phyloP scores from a whole-genome alignment of 2,888 invertebrate genomes.

The Drosophila antonietae region DNA sequence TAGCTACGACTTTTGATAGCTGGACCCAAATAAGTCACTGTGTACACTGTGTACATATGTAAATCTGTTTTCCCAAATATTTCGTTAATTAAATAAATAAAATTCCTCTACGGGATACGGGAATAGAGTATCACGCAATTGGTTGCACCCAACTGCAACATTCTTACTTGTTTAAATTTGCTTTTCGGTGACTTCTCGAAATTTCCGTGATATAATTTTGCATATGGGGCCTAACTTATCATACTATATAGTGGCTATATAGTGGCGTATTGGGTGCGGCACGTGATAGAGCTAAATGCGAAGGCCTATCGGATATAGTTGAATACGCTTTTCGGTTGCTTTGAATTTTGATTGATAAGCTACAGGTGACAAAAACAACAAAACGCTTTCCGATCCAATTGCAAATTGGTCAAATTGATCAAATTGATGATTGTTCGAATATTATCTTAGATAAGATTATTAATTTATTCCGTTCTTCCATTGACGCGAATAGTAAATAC shows the following conservation, averaged over 20 bases:
- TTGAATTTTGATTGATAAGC: slow-evolving; percentile 65
- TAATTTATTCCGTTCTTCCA: slow-evolving; percentile 25
- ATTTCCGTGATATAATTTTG: slow-evolving; percentile 24
- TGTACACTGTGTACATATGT: too few species aligned
- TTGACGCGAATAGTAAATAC: background rate
- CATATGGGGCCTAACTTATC: slow-evolving; percentile 1
- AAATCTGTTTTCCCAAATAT: too few species aligned
- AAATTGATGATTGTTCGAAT: slow-evolving; percentile 3
- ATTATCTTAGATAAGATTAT: slow-evolving; percentile 40
- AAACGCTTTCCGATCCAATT: slow-evolving; percentile 32
- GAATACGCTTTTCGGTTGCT: slow-evolving; percentile 38
- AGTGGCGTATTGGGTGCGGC: slow-evolving; percentile 26
- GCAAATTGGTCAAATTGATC: slow-evolving; percentile 11
- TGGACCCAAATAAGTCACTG: too few species aligned
- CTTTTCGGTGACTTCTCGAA: slow-evolving; percentile 43
- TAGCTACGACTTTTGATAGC: too few species aligned
- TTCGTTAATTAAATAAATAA: too few species aligned
- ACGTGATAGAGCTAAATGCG: slow-evolving; percentile 31
- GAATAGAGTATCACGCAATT: too few species aligned
- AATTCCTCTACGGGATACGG: too few species aligned
- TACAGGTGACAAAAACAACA: slow-evolving; percentile 16
- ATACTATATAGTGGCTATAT: slow-evolving; percentile 4
- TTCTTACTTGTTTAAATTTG: slow-evolving; percentile 16
- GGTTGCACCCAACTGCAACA: too few species aligned
- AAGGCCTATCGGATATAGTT: slow-evolving; percentile 24